A percentile compares a stretch with the other conserved stretches of the same genome.
Conservation (phyloP, 2,113 vertebrate species). For the Pterocles burchelli region DNA sequence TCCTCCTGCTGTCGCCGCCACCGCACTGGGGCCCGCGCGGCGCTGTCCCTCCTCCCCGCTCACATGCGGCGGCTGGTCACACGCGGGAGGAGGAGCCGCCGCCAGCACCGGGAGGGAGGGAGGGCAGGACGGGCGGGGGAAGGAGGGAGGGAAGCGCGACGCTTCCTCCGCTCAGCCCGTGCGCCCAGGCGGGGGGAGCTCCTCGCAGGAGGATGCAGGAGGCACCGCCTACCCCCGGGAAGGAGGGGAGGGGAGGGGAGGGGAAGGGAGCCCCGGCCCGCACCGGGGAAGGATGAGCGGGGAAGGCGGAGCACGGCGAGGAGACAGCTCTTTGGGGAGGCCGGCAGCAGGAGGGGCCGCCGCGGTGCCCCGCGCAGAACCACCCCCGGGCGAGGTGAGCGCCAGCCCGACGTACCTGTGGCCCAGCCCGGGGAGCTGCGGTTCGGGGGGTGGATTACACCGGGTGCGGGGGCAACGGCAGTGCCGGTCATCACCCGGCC, state of each 20-base stretch:
- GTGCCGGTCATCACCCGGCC: accelerated
- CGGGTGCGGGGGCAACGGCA: accelerated
- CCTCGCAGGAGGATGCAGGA: neutral
- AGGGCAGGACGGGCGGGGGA: neutral
- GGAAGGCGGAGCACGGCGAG: neutral
- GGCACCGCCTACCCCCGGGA: neutral
- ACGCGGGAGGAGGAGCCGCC: conserved; percentile 20
- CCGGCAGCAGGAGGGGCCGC: neutral
- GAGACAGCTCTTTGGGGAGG: neutral
- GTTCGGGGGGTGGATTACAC: accelerated
- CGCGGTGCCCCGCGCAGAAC: too few relatives aligned
- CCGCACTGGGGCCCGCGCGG: neutral
- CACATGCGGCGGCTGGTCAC: conserved; percentile 5
- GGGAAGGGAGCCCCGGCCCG: too few relatives aligned
- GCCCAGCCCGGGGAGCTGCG: neutral
- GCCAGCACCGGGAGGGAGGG: neutral
- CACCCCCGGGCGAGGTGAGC: too few relatives aligned
- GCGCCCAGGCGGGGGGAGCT: neutral
- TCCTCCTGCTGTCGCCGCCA: neutral
- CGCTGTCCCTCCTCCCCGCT: neutral
- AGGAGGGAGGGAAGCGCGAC: too few relatives aligned
- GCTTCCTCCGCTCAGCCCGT: neutral
- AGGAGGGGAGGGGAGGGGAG: neutral
- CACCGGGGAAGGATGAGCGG: neutral
- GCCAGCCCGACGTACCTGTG: neutral